phyloP scores from a whole-genome alignment of 2,888 invertebrate species.

The Amphipyra tragopoginis region DNA sequence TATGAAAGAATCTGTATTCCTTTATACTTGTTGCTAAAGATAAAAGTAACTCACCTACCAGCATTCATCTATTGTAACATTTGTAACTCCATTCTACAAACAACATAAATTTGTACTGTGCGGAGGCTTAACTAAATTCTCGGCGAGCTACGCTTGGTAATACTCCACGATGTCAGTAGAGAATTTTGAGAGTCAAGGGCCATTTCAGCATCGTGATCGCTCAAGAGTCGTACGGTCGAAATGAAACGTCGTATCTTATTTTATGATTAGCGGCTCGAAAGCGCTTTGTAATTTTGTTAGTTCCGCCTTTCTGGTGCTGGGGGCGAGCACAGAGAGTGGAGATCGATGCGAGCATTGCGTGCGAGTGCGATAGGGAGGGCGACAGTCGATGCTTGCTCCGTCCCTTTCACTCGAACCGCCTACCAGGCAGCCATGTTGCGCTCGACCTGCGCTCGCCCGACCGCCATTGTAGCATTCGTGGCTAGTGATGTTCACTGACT shows the following conservation, averaged over 20 bases:
- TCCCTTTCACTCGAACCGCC: conserved; percentile 87
- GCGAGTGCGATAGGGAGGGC: conserved; percentile 83
- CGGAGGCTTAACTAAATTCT: conserved; percentile 76
- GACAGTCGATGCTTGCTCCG: conserved; percentile 73
- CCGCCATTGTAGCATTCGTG: conserved; percentile 89
- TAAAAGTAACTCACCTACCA: conserved; percentile 34
- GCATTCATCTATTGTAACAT: conserved; percentile 38
- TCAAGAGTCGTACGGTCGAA: conserved; percentile 89
- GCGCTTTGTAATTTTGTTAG: conserved; percentile 90
- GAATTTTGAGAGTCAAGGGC: conserved; percentile 90
- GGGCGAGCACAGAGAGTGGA: conserved; percentile 88
- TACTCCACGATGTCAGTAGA: conserved; percentile 85
- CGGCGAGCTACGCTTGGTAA: conserved; percentile 77
- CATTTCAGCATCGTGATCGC: conserved; percentile 89
- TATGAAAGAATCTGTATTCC: conserved; percentile 9
- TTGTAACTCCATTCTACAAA: conserved; percentile 50
- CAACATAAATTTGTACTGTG: conserved; percentile 73
- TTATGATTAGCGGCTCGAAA: conserved; percentile 90
- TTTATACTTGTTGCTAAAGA: conserved; percentile 39
- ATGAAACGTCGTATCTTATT: conserved; percentile 91
- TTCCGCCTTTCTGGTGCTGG: conserved; percentile 90
- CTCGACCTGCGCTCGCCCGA: conserved; percentile 90
- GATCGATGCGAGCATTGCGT: conserved; percentile 88
- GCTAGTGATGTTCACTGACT: conserved; percentile 84
- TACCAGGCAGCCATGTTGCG: conserved; percentile 90